These are phyloP conservation scores for Lepeophtheirus nordmannii DNA, from an alignment of 2,888 invertebrate genomes.

Conservation along the genomic window DNA sequence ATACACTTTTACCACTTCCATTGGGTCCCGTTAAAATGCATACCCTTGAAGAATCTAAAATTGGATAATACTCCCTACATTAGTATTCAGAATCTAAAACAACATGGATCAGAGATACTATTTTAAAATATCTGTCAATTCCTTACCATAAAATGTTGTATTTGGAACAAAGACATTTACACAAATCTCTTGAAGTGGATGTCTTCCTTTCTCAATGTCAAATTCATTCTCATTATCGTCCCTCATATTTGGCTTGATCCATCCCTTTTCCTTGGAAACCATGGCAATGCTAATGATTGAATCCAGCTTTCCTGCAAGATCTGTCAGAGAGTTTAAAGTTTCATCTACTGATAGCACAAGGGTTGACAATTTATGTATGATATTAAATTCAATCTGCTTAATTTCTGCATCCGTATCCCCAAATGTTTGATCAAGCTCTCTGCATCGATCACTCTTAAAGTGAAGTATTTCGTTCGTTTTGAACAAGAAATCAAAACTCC, in stretches of 20 bases:
- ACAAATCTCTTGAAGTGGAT: conserved; percentile 56
- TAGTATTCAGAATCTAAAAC: too few relatives aligned
- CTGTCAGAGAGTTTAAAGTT: conserved; percentile 43
- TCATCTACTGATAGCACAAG: conserved; percentile 45
- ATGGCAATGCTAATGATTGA: conserved; percentile 51
- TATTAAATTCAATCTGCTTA: conserved; percentile 58
- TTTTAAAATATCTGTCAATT: background rate
- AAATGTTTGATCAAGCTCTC: conserved; percentile 56
- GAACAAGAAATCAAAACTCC: conserved; percentile 56
- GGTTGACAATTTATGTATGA: conserved; percentile 51
- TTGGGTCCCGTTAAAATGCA: conserved; percentile 78
- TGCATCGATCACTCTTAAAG: conserved; percentile 53
- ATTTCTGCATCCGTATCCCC: conserved; percentile 66
- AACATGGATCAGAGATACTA: too few relatives aligned
- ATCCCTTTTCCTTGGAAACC: conserved; percentile 48
- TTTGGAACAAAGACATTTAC: conserved; percentile 56
- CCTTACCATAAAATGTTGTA: conserved; percentile 37
- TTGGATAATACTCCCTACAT: too few relatives aligned
- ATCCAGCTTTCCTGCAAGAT: conserved; percentile 50
- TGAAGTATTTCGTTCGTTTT: conserved; percentile 48
- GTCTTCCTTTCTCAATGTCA: conserved; percentile 50
- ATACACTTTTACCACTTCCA: conserved; percentile 79
- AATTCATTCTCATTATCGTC: conserved; percentile 42
- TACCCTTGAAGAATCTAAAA: conserved; percentile 34
- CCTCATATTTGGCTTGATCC: conserved; percentile 48